phyloP scores from a whole-genome alignment of 92 coral and sea anemone genomes.

The Umimayanthus chanpuru region DNA sequence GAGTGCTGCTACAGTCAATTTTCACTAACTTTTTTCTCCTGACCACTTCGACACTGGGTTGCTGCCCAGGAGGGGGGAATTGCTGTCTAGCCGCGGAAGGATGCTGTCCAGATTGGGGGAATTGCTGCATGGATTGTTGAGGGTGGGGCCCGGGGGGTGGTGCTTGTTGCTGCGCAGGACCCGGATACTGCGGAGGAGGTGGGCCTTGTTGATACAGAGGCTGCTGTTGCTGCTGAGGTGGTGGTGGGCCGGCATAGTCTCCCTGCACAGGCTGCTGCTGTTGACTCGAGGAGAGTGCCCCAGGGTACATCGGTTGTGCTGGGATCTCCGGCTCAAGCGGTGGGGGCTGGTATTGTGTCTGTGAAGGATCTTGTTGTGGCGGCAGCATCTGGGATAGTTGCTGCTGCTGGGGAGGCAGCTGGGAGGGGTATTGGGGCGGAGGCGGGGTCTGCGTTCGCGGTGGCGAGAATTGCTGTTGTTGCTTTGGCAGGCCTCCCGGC shows the following conservation, averaged over 20 bases:
- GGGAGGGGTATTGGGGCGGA: slow-evolving; percentile 48
- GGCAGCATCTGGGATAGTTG: slow-evolving; percentile 38
- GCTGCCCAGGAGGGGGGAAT: slow-evolving; percentile 33
- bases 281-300: slow-evolving; percentile 32
- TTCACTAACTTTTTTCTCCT: too few species aligned
- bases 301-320: slow-evolving; percentile 46
- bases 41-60: too few species aligned
- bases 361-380: slow-evolving; percentile 52
- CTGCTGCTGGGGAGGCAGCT: slow-evolving; percentile 35
- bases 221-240: slow-evolving; percentile 63
- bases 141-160: slow-evolving; percentile 37
- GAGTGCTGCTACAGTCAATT: too few species aligned
- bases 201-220: slow-evolving; percentile 51
- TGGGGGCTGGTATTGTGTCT: slow-evolving; percentile 62
- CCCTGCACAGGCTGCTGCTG: slow-evolving; percentile 50
- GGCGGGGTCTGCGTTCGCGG: slow-evolving; percentile 55
- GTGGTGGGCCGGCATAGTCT: slow-evolving; percentile 29
- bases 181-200: slow-evolving; percentile 40
- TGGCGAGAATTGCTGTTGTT: slow-evolving; percentile 48
- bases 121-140: slow-evolving; percentile 18
- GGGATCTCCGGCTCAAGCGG: slow-evolving; percentile 50
- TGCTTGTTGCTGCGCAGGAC: slow-evolving; percentile 44
- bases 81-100: slow-evolving; percentile 37
- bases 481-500: slow-evolving; percentile 28
- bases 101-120: slow-evolving; percentile 47